Conservation (phyloP, 2,888 invertebrate species). For the Sepiola atlantica region DNA sequence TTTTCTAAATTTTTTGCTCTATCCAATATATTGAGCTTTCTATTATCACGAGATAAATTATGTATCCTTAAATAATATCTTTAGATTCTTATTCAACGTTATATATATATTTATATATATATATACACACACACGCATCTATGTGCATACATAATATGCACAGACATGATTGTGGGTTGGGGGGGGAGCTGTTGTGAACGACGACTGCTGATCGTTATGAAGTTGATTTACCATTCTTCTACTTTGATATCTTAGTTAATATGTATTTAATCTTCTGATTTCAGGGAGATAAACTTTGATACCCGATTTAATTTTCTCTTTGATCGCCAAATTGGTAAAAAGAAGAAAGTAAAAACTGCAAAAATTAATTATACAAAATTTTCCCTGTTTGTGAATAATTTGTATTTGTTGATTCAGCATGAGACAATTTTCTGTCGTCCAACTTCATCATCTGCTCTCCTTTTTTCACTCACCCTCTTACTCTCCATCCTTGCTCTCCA, state of each 20-base stretch:
- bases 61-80: no score
- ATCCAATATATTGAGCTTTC: no score
- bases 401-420: not conserved
- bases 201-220: not conserved
- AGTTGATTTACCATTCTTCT: not conserved
- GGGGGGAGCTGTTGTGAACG: no score
- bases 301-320: not conserved
- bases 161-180: not conserved
- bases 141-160: no score
- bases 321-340: not conserved
- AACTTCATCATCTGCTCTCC: not conserved
- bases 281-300: not conserved
- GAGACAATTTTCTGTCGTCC: not conserved
- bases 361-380: no score
- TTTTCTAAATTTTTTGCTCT: no score
- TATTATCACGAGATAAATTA: no score
- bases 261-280: not conserved
- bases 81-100: not conserved
- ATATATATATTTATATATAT: conserved; percentile 15
- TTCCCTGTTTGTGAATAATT: not conserved
- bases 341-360: not conserved
- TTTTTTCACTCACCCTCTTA: not conserved
- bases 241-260: not conserved
- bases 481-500: not conserved
- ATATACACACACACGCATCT: not conserved